Base-by-base conservation (phyloP, 2,797 vertebrate species). In the Dryobates pubescens region DNA sequence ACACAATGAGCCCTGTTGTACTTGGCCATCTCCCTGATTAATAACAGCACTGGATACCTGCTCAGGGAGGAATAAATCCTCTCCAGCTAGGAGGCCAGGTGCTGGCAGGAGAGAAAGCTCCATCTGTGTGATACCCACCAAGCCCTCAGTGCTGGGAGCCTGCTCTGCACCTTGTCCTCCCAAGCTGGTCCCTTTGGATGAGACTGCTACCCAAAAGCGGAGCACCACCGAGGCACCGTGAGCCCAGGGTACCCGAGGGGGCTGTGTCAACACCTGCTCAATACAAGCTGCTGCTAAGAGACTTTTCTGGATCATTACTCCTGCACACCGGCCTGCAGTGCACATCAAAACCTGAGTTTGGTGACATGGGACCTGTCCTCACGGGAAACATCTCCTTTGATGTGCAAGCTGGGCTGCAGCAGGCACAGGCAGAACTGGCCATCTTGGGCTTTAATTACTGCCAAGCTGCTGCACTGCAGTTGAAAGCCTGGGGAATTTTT, bases 1-100 rank as follows among this genome's bases (percentile, higher is more conserved):
- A 4, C 36, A 19, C 32, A 38, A 72, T 85, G 59, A 82, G 56
- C 22, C 54, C 24, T 17, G 72, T 13, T 4, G 32, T 43, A 29
- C 67, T 89, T 70, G 41, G 87, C 90, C 74, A 32, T 88, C 91
- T 93, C 62, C 59, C 89, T 86, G 93, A 90, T 94, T 70, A 92
- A 86, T 61, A 49, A 47, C 12, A 4, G 17, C 86, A n/a, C 19
- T 83, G 57, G 34, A 88, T 74, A 62, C 67, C 78, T 18, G 26
- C 69, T 77, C 86, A 36, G 92, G 67, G 58, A 79, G 61, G 75
- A 85, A 92, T 83, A 67, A 95, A 96, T 94, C 91, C 79, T 93
- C 69, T 22, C 75, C 0, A 69, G 83, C 41, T 63, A 75, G 81
- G 57, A 91, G 63, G 59, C 63, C 72, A 68, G 81, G 61, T 85